A percentile compares a stretch with the other conserved stretches of the same genome.
Conservation (phyloP, 2,888 invertebrate species). For the Neria commutata region DNA sequence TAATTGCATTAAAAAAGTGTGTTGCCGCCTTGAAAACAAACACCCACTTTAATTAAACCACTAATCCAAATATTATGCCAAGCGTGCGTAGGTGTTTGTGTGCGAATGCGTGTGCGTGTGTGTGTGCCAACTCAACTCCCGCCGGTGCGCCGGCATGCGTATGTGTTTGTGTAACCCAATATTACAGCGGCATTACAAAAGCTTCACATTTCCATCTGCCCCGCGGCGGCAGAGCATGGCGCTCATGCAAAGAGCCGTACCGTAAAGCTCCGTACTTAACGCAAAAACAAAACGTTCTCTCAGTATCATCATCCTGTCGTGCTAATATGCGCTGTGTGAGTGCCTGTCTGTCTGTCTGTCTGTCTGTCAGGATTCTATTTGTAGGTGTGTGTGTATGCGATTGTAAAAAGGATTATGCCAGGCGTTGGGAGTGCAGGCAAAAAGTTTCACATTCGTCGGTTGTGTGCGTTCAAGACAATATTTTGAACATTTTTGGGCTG, state of each 20-base stretch:
- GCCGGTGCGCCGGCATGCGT: neutral
- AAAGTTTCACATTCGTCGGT: too few relatives aligned
- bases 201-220: conserved; percentile 14
- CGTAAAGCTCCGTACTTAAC: conserved; percentile 5
- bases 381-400: too few relatives aligned
- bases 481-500: too few relatives aligned
- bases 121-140: neutral
- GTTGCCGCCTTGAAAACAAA: neutral
- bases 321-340: too few relatives aligned
- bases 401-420: too few relatives aligned
- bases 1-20: neutral
- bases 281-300: conserved; percentile 38
- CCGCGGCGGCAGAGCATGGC: too few relatives aligned
- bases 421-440: too few relatives aligned
- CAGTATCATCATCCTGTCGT: neutral
- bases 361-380: too few relatives aligned
- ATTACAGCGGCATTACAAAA: neutral
- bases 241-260: too few relatives aligned
- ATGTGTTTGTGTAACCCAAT: neutral
- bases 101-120: neutral
- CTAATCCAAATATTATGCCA: neutral
- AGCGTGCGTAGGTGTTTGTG: neutral
- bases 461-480: too few relatives aligned
- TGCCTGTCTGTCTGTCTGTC: too few relatives aligned
- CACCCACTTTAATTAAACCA: neutral